Evolutionary conservation across 2,888 invertebrate species (phyloP), one percentile per base, ranked within the genome.

Genomic region (Capitulum mitella): DNA sequence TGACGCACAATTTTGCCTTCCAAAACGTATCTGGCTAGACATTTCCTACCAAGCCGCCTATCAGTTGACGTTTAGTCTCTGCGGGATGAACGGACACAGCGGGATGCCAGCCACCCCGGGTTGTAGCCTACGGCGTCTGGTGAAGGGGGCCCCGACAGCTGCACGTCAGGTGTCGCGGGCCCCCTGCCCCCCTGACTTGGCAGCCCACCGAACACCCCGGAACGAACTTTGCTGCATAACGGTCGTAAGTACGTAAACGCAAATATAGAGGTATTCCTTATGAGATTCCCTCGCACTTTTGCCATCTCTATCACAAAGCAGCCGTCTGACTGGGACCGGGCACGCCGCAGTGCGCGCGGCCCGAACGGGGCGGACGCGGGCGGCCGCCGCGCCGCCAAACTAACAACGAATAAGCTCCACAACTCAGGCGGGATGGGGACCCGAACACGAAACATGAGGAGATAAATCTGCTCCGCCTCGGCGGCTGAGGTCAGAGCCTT

Each of bases 321-420:
- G 40, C 26, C 8, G 12, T 2, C 64, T 19, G 70, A 37, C 70
- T 26, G 70, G 37, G 70, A 64, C 64, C 34, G 70, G 70, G 37
- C 14, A 40, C 40, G 40, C 26, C 54, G 54, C n/a, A n/a, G 3
- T n/a, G n/a, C n/a, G n/a, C 16, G 12, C 61, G 61, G 61, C 61
- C 32, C 22, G 22, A 14, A 32, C 14, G 32, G 61, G 12, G 19
- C 64, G 34, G 29, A 10, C 19, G 64, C 34, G 3, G 34, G 34
- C 32, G 34, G 1, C 64, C 19, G 10, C 34, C 12, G 70, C 70
- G 29, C 70, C 40, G 40, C 70, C 70, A 37, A 70, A 26, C 70
- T 70, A 70, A 70, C 70, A 70, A 70, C 70, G 40, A 70, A 70
- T 70, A 70, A 70, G 70, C 70, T 70, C 70, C 70, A 70, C 70